Conservation (phyloP, 2,888 invertebrate genomes). For the Notocelia uddmanniana region DNA sequence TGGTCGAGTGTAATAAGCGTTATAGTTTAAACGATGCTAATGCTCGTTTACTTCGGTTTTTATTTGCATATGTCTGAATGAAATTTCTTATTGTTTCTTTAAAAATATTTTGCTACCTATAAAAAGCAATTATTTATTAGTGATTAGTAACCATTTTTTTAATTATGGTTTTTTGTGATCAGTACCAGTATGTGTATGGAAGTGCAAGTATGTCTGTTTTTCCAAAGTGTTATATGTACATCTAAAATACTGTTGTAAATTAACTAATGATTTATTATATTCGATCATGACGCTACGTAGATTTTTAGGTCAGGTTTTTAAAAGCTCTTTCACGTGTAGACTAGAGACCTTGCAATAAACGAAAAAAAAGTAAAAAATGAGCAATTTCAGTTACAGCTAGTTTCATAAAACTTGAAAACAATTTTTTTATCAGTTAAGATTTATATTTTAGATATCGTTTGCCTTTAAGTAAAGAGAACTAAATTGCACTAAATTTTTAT, state of each 20-base stretch:
- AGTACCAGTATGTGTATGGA: too few species aligned
- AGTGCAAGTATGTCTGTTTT: too few species aligned
- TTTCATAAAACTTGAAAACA: not conserved
- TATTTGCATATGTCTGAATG: slow-evolving; percentile 1
- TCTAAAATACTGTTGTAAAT: not conserved
- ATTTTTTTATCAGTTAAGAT: not conserved
- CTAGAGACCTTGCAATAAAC: not conserved
- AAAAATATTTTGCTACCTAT: not conserved
- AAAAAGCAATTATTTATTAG: not conserved
- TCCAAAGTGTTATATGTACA: not conserved
- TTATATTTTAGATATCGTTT: slow-evolving; percentile 9
- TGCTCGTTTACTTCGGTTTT: slow-evolving; percentile 5
- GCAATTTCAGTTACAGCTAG: not conserved
- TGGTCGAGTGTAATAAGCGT: slow-evolving; percentile 11
- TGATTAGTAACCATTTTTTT: too few species aligned
- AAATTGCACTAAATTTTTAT: not conserved
- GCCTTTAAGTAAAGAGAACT: slow-evolving; percentile 3
- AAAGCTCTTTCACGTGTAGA: not conserved
- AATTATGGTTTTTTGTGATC: too few species aligned
- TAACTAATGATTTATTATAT: not conserved
- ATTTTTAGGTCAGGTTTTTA: not conserved
- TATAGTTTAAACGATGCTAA: slow-evolving; percentile 27
- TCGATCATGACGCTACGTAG: too few species aligned
- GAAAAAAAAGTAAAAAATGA: not conserved
- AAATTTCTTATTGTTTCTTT: not conserved